These are phyloP conservation scores for Mesopsocus fuscifrons DNA, from an alignment of 2,888 invertebrate genomes.

Conservation along the genomic window DNA sequence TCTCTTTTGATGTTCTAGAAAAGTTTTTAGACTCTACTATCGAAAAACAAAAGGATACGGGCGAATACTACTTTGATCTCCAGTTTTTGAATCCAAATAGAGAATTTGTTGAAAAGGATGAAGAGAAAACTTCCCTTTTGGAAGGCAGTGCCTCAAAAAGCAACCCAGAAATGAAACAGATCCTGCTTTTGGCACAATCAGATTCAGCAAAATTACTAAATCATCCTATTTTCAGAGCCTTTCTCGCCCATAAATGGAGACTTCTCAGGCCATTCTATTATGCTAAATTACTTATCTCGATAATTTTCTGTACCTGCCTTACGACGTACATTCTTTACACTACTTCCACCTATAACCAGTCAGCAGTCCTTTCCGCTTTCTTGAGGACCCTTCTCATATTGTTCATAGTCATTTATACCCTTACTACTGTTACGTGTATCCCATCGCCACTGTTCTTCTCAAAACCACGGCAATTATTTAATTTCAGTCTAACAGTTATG, in stretches of 20 bases:
- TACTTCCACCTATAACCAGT: too few relatives aligned
- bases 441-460: too few relatives aligned
- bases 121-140: too few relatives aligned
- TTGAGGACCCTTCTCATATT: not conserved
- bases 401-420: not conserved
- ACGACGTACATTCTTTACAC: too few relatives aligned
- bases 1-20: not conserved
- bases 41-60: too few relatives aligned
- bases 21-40: not conserved
- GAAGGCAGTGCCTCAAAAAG: not conserved
- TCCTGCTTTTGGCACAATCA: not conserved
- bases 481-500: not conserved
- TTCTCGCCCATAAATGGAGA: not conserved
- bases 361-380: not conserved
- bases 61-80: too few relatives aligned
- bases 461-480: not conserved
- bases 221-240: not conserved
- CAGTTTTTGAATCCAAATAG: too few relatives aligned
- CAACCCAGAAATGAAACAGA: not conserved
- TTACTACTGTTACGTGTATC: not conserved
- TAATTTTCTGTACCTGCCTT: too few relatives aligned
- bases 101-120: too few relatives aligned
- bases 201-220: not conserved
- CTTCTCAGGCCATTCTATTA: not conserved
- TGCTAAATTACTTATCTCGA: not conserved